Base-by-base conservation (phyloP, 2,113 vertebrate species). In the Stercorarius parasiticus region DNA sequence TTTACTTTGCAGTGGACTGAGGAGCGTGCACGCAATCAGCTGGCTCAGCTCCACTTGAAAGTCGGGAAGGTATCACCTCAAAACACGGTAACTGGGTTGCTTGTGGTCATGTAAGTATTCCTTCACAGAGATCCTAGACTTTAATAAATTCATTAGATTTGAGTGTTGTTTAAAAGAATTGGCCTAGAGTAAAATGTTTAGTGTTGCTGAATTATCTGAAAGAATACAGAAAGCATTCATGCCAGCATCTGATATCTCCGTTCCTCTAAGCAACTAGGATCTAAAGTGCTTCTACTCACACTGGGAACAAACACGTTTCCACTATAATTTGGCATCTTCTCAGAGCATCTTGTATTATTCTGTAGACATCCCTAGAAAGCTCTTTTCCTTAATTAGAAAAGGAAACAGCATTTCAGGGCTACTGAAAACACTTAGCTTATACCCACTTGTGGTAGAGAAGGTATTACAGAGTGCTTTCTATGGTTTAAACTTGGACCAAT, bases 371-470 rank as follows among this genome's bases (percentile, higher is more conserved):
- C 74, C 55, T 86, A 93, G 79, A 93, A 96, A 96, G 67, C 36
- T 77, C 34, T 83, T 92, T 94, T 86, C 67, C 64, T 86, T 83
- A 90, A 94, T 94, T 92, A 93, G 92, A 83, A 92, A 76, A 88
- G 17, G 49, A 88, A 95, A 70, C 11, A 88, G 6, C 16, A 65
- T 73, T 90, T 82, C 70, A 94, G 47, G 30, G 23, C 73, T 93
- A 67, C 65, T 82, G 49, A 82, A 78, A 19, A 50, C 4, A 6
- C 25, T 73, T 92, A 86, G 29, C 27, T 90, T 94, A 55, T 91
- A 95, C 8, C 16, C 10, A 80, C 25, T 96, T 83, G 22, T 55
- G 58, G 10, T 73, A 96, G 23, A 83, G 53, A 90, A 66, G 8
- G 34, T 45, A 70, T 73, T 66, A 62, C 8, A 55, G 45, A 93